Evolutionary conservation across 2,113 vertebrate species (phyloP).

Genomic region (Nothocercus nigrocapillus): DNA sequence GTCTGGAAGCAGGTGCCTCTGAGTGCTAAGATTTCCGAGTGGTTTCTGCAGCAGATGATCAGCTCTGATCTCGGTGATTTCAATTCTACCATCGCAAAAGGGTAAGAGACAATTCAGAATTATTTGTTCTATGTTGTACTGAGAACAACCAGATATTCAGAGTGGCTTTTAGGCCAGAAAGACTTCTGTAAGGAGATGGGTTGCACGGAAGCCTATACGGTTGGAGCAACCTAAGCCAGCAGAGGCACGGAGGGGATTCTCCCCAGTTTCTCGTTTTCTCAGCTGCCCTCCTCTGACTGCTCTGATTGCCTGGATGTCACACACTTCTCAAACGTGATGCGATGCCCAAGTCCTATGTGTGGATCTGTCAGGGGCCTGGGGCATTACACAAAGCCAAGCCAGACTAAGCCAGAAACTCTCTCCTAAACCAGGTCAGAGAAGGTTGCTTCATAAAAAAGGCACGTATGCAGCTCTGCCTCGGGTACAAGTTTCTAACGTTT

Average conservation of each 20-base stretch:
- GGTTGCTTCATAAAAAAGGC: not conserved
- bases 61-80: not conserved
- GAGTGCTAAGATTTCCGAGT: not conserved
- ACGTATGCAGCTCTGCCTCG: not conserved
- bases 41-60: not conserved
- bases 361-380: not conserved
- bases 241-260: rapidly evolving
- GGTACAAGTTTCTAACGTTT: not conserved
- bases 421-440: rapidly evolving
- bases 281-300: rapidly evolving
- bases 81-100: not conserved
- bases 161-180: not conserved
- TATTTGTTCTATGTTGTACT: rapidly evolving
- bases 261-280: not conserved
- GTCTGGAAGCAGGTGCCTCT: not conserved
- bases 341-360: not conserved
- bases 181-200: not conserved
- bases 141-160: not conserved
- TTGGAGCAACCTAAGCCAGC: not conserved
- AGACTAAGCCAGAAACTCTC: not conserved
- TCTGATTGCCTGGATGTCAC: rapidly evolving
- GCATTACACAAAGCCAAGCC: rapidly evolving
- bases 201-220: rapidly evolving
- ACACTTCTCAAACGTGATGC: rapidly evolving
- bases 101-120: not conserved